phyloP scores from a whole-genome alignment of 2,888 invertebrate species.

The Temnothorax ravouxi region DNA sequence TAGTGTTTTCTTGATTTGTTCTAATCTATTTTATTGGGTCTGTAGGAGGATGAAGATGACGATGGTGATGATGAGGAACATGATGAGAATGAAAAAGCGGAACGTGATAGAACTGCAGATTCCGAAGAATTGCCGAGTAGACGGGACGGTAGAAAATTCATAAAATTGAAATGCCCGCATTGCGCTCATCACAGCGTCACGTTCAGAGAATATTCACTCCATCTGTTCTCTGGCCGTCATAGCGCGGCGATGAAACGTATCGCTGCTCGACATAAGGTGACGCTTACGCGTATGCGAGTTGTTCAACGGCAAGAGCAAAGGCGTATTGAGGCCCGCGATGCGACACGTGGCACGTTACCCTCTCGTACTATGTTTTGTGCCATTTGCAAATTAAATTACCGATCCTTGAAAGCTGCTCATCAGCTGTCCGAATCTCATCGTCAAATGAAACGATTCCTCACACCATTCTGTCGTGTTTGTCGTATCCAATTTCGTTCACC shows the following conservation, averaged over 20 bases:
- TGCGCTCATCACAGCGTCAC: constrained; percentile 92
- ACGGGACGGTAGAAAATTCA: constrained; percentile 87
- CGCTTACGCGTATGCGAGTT: constrained; percentile 92
- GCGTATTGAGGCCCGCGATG: constrained; percentile 90
- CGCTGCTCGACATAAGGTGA: constrained; percentile 91
- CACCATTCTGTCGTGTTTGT: constrained; percentile 94
- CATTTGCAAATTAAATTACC: constrained; percentile 92
- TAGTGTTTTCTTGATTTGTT: constrained; percentile 9
- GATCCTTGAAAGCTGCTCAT: constrained; percentile 92
- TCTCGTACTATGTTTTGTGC: constrained; percentile 91
- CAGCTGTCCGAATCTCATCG: constrained; percentile 93
- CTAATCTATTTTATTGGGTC: constrained; percentile 29
- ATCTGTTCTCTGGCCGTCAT: constrained; percentile 91
- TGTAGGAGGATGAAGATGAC: constrained; percentile 83
- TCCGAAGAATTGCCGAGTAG: constrained; percentile 84
- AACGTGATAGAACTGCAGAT: constrained; percentile 81
- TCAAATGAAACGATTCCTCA: constrained; percentile 94
- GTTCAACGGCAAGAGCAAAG: constrained; percentile 93
- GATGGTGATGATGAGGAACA: constrained; percentile 79
- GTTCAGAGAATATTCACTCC: constrained; percentile 92
- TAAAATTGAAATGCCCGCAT: constrained; percentile 92
- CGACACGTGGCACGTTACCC: constrained; percentile 88
- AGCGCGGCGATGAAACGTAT: constrained; percentile 91
- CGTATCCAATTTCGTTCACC: constrained; percentile 93
- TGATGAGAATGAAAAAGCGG: constrained; percentile 83